Base-by-base conservation (phyloP, 2,888 invertebrate species). In the Eilema sororculum region DNA sequence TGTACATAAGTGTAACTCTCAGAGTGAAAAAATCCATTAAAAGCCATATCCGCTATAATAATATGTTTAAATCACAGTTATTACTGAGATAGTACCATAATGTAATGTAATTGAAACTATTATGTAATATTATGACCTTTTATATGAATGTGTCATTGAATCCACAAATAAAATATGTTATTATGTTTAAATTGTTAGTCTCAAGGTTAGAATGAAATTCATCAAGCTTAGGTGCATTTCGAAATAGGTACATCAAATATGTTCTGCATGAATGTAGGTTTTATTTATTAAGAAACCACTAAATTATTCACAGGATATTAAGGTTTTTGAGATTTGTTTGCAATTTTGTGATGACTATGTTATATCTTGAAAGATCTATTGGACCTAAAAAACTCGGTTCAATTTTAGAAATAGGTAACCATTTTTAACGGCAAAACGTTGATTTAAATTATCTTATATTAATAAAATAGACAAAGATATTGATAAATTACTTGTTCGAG, bases 141-240 rank as follows among this genome's bases (percentile, higher is more conserved):
- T 61, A 22, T 33, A 6, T 12, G 22, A 61, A 33, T 61, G n/a
- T 13, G 24, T 62, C 41, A 24, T 41, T 24, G 20, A 25, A 41
- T 62, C 2, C 22, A 20, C 8, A 60, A 70, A 57, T 68, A 67
- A 72, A 73, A 60, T 68, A 28, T 59, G 33, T 71, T 57, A 67
- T 71, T 70, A 74, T 69, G 59, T 52, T 69, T 69, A 71, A 70
- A 72, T 69, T 24, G 64, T 71, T 52, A 59, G 30, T 69, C 28
- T 74, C 83, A 80, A 80, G 74, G 78, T 66, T 65, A 76, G 52
- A 62, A 20, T 24, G 12, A 60, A 68, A 60, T 41, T 52, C 52
- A 52, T 52, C n/a, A 52, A 52, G 41, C 60, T n/a, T n/a, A 52
- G 52, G 60, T 62, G 61, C 61, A 71, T 77, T 79, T 68, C 78